Conservation (phyloP, 2,888 invertebrate genomes). For the Mesorhabditis spiculigera region DNA sequence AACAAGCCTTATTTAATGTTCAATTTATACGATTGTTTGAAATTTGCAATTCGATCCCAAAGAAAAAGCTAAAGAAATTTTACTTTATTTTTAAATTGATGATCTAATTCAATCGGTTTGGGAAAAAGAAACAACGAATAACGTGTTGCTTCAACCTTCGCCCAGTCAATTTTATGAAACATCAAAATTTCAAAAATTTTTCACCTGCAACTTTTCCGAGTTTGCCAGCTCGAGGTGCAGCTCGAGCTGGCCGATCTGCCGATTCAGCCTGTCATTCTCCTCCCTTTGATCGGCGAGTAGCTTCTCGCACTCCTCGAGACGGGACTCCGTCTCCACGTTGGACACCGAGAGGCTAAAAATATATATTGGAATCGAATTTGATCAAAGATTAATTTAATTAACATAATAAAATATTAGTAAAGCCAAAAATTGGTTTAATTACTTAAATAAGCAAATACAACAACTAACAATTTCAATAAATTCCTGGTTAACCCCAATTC, state of each 20-base stretch:
- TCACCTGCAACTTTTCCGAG: not conserved
- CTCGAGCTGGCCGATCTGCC: not conserved
- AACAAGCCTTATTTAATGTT: too few relatives aligned
- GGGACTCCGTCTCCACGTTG: not conserved
- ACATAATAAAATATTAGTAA: not conserved
- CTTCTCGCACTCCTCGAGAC: not conserved
- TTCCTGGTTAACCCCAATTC: too few relatives aligned
- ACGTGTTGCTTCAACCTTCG: too few relatives aligned
- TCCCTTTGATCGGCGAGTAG: not conserved
- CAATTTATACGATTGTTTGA: too few relatives aligned
- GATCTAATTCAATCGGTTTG: too few relatives aligned
- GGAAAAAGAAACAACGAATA: too few relatives aligned
- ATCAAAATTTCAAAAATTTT: not conserved
- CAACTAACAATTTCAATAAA: too few relatives aligned
- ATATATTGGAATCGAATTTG: not conserved
- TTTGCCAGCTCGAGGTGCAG: not conserved
- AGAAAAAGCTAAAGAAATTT: too few relatives aligned
- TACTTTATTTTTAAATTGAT: too few relatives aligned
- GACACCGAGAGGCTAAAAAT: not conserved
- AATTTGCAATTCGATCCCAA: too few relatives aligned
- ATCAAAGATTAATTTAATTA: not conserved
- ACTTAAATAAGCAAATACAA: not conserved
- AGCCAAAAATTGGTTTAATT: not conserved
- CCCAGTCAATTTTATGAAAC: not conserved
- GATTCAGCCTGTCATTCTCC: slow-evolving; percentile 1